Percentiles rank a stretch among this genome's conserved stretches.
These are phyloP conservation scores for Dasysyrphus albostriatus DNA, from an alignment of 2,888 invertebrate genomes.

Conservation along the genomic window DNA sequence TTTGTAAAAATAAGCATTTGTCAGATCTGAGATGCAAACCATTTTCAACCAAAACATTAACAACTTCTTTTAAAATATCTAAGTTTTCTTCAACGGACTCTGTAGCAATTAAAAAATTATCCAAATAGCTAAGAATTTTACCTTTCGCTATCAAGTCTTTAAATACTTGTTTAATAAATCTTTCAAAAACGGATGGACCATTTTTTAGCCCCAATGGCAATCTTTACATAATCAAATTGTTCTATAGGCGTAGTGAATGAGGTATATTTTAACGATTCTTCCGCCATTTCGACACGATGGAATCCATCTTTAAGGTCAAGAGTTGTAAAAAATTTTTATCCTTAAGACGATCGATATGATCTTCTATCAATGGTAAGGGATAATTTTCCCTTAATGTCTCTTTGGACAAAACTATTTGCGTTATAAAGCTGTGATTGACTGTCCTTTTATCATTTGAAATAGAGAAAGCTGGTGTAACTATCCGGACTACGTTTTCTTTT, in stretches of 20 bases:
- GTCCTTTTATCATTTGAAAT: conserved; percentile 3
- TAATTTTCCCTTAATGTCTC: conserved; percentile 44
- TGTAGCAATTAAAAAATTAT: conserved; percentile 42
- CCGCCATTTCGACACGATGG: conserved; percentile 18
- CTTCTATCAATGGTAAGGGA: conserved; percentile 37
- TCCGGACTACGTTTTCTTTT: conserved; percentile 22
- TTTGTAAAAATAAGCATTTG: conserved; percentile 30
- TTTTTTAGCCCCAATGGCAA: conserved; percentile 34
- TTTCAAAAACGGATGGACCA: conserved; percentile 45
- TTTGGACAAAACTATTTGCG: conserved; percentile 47
- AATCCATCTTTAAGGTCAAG: conserved; percentile 19
- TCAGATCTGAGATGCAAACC: conserved; percentile 34
- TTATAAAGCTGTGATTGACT: conserved; percentile 24
- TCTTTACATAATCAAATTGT: neutral
- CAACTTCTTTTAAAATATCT: conserved; percentile 39
- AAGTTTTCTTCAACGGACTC: conserved; percentile 33
- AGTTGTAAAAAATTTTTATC: conserved; percentile 41
- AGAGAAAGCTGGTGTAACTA: conserved; percentile 33
- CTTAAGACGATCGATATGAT: conserved; percentile 43
- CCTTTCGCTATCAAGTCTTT: conserved; percentile 22
- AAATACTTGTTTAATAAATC: conserved; percentile 24
- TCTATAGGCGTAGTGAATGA: conserved; percentile 30
- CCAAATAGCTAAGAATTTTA: conserved; percentile 29
- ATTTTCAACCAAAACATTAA: conserved; percentile 24
- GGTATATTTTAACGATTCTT: conserved; percentile 45